Evolutionary conservation across 2,888 invertebrate species (phyloP).

Genomic region (Malachius bipustulatus): DNA sequence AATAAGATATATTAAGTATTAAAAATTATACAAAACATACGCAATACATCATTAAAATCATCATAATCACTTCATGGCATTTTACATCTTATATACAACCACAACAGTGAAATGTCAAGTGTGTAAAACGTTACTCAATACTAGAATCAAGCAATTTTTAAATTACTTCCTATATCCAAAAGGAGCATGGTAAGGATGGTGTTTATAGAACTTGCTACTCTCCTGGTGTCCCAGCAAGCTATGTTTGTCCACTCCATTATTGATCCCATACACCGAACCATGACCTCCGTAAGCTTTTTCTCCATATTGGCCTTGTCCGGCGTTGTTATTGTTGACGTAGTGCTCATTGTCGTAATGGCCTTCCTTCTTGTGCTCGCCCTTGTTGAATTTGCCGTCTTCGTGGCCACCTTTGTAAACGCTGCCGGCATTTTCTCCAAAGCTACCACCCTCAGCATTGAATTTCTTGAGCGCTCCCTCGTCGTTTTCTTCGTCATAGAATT

Average conservation of each 20-base stretch:
- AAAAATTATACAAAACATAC: no score
- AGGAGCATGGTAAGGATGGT: constrained; percentile 44
- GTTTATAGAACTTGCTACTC: constrained; percentile 44
- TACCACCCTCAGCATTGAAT: constrained; percentile 44
- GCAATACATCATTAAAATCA: no score
- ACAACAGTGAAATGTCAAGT: no score
- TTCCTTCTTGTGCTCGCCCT: constrained; percentile 45
- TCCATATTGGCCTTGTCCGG: constrained; percentile 48
- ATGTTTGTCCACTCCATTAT: constrained; percentile 49
- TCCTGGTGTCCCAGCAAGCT: constrained; percentile 51
- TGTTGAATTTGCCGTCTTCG: constrained; percentile 45
- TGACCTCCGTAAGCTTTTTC: constrained; percentile 47
- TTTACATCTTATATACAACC: no score
- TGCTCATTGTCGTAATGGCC: constrained; percentile 47
- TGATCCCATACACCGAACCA: constrained; percentile 44
- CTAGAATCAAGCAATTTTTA: neutral
- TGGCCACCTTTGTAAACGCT: constrained; percentile 49
- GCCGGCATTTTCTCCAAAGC: constrained; percentile 45
- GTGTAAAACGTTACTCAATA: no score
- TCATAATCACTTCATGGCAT: neutral
- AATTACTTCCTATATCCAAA: constrained; percentile 27
- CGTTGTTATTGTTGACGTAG: constrained; percentile 45
- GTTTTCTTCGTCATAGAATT: constrained; percentile 52
- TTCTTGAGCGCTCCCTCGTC: constrained; percentile 49
- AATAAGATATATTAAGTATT: no score